Conservation (phyloP, 2,888 invertebrate genomes). For the Empis livida region DNA sequence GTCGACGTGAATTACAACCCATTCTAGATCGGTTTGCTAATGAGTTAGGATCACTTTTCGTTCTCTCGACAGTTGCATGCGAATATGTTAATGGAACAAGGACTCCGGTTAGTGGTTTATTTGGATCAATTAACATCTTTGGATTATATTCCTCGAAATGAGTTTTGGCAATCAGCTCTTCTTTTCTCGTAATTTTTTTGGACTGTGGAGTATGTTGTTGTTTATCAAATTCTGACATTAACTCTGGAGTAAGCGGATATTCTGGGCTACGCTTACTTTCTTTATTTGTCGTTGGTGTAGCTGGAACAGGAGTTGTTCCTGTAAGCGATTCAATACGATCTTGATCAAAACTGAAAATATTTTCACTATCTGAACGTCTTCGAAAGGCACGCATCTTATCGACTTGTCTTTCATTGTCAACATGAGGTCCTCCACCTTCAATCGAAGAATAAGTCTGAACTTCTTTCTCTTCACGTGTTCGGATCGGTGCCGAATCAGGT, state of each 20-base stretch:
- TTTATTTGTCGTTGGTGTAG: constrained; percentile 35
- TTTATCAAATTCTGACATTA: constrained; percentile 51
- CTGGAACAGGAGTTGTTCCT: constrained; percentile 36
- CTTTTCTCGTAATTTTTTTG: constrained; percentile 44
- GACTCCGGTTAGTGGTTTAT: constrained; percentile 34
- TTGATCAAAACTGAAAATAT: constrained; percentile 64
- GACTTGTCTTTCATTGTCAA: constrained; percentile 26
- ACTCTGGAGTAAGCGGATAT: constrained; percentile 40
- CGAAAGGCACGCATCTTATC: constrained; percentile 39
- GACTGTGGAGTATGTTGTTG: constrained; percentile 31
- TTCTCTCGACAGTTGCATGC: constrained; percentile 66
- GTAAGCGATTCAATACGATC: constrained; percentile 60
- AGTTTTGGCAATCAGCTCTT: constrained; percentile 51
- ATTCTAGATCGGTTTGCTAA: constrained; percentile 58
- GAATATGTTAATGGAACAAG: constrained; percentile 44
- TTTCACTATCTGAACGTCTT: constrained; percentile 53
- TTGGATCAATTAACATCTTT: constrained; percentile 40
- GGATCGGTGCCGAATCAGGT: constrained; percentile 22
- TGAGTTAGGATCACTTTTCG: constrained; percentile 76
- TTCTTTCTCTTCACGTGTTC: constrained; percentile 27
- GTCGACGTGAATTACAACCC: constrained; percentile 59
- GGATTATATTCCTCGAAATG: constrained; percentile 63
- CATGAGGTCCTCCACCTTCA: background rate
- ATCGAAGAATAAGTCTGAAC: constrained; percentile 30
- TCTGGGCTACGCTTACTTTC: constrained; percentile 44